Base-by-base conservation (phyloP, 2,888 invertebrate species). In the Melanostoma scalare region DNA sequence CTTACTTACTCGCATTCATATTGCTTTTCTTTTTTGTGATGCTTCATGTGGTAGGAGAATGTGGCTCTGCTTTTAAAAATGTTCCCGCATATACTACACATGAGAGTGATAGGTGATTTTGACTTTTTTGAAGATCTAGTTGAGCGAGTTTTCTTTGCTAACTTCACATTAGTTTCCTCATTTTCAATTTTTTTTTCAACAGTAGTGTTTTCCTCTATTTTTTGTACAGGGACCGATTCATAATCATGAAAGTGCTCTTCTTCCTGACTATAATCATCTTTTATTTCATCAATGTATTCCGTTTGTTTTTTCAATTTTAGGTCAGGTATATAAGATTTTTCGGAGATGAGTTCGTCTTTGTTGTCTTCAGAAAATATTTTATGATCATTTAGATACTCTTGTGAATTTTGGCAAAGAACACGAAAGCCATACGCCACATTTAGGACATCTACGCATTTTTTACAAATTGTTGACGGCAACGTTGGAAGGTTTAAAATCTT, bases 1-100 rank as follows among this genome's bases (percentile, higher is more conserved):
- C 35, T 2, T 36, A 86, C 90, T 87, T 86, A 90, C 90, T 90
- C 90, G 90, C 90, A 90, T 74, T 90, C 88, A 60, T 90, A 89
- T 3, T 90, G 89, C 48, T 89, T 89, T 44, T 88, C 88, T 52
- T 90, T 88, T 2, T 88, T 86, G 73, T 90, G 90, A 36, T 88
- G 81, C 10, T 87, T 88, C 89, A 89, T 89, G 52, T 90, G 90
- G 31, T 89, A 88, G 0, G 86, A 87, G 58, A 89, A 89, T 0
- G 87, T 71, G 0, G 89, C 86, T 56, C 88, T 89, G 30, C 88
- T 89, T 0, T 85, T 85, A 44, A 88, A 90, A 8, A 90, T 86
- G 76, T 90, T 89, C 2, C 90, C 90, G 42, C 90, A 90, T 9
- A 90, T 86, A 33, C 86, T 88, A 60, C 90, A 90, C 86, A 88